These are phyloP conservation scores for Elephantulus edwardii DNA, from an alignment of 2,113 vertebrate genomes.

Conservation along the genomic window DNA sequence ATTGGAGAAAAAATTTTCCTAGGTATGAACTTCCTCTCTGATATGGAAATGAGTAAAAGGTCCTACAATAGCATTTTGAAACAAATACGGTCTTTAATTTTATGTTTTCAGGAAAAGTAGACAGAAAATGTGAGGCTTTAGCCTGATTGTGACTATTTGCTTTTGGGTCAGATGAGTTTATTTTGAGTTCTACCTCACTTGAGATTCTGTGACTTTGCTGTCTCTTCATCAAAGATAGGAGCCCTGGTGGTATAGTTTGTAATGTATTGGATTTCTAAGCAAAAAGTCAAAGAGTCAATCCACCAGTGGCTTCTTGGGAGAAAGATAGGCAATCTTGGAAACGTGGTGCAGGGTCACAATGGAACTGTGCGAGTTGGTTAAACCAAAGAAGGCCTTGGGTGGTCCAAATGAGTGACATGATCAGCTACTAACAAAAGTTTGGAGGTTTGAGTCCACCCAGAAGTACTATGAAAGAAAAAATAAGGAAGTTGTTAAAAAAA, in stretches of 20 bases:
- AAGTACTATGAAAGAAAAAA: too few species aligned
- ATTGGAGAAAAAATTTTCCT: not conserved
- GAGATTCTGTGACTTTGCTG: not conserved
- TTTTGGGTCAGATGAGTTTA: constrained; percentile 7
- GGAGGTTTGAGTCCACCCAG: not conserved
- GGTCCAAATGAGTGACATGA: not conserved
- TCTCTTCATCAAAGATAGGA: too few species aligned
- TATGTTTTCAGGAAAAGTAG: not conserved
- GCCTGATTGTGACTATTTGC: not conserved
- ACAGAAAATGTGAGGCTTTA: not conserved
- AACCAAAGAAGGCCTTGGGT: not conserved
- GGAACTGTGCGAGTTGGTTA: too few species aligned
- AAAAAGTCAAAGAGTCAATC: too few species aligned
- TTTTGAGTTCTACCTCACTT: not conserved
- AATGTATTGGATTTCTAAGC: too few species aligned
- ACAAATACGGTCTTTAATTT: constrained; percentile 6
- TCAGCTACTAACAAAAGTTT: not conserved
- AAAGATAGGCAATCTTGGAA: too few species aligned
- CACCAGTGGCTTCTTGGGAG: too few species aligned
- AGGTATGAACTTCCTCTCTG: constrained; percentile 16
- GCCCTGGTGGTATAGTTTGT: too few species aligned
- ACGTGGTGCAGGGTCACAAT: too few species aligned
- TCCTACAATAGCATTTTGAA: not conserved
- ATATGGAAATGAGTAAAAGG: not conserved
- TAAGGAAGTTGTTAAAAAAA: too few species aligned